These are phyloP conservation scores for Acyrthosiphon pisum DNA, from an alignment of 1,140 invertebrate genomes.

Conservation along the genomic window DNA sequence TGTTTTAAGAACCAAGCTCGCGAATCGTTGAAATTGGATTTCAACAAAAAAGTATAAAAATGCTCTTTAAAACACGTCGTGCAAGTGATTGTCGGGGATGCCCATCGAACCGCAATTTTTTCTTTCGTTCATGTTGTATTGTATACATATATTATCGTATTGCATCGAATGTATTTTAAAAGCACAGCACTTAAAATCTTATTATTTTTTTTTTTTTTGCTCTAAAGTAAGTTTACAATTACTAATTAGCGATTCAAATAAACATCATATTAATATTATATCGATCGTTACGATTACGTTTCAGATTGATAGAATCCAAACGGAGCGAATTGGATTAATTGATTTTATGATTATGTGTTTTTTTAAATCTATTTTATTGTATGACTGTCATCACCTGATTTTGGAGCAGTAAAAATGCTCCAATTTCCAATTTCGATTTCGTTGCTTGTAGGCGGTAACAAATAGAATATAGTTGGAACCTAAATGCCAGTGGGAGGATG, in stretches of 20 bases:
- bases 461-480: no score
- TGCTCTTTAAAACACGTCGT: not conserved
- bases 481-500: no score
- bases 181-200: no score
- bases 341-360: not conserved
- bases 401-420: not conserved
- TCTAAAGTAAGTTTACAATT: no score
- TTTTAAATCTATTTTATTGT: not conserved
- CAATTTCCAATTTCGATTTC: not conserved
- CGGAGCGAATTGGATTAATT: not conserved
- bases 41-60: not conserved
- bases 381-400: not conserved
- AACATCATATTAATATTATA: no score
- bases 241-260: no score
- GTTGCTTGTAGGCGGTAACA: not conserved
- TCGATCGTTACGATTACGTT: no score
- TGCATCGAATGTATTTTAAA: not conserved
- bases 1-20: not conserved
- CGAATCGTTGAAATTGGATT: slow-evolving; percentile 27
- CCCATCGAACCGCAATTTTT: not conserved
- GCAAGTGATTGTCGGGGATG: not conserved
- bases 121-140: not conserved
- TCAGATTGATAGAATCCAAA: not conserved
- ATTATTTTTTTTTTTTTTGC: no score
- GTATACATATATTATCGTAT: not conserved